These are phyloP conservation scores for Rapana venosa DNA, from an alignment of 2,888 invertebrate genomes.

Conservation along the genomic window DNA sequence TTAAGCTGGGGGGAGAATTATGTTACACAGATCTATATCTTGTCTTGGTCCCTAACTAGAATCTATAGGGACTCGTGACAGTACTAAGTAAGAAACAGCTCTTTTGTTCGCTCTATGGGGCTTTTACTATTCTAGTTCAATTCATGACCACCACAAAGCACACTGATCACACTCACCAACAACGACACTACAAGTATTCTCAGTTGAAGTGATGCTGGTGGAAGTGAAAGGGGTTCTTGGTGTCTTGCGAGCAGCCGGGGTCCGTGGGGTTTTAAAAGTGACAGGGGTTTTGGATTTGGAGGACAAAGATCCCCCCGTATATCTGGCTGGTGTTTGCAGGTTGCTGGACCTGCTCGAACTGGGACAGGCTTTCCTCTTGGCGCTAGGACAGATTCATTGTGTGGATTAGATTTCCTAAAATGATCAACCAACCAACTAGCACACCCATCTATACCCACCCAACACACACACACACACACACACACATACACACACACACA, in stretches of 20 bases:
- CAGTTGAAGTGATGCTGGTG: constrained; percentile 53
- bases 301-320: background rate
- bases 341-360: background rate
- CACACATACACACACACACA: no score
- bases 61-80: no score
- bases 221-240: constrained; percentile 34
- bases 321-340: constrained; percentile 12
- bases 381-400: background rate
- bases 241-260: constrained; percentile 37
- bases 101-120: no score
- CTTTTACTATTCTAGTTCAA: no score
- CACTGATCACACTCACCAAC: constrained; percentile 51
- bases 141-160: no score
- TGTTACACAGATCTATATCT: no score
- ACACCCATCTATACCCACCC: no score
- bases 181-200: constrained; percentile 53
- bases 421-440: no score
- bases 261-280: constrained; percentile 43
- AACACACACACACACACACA: no score
- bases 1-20: no score
- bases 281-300: constrained; percentile 42
- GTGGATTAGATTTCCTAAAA: background rate
- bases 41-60: no score
- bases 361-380: background rate
- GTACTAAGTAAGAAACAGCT: no score